Base-by-base conservation (phyloP, 2,888 invertebrate genomes). In the Rhamphomyia laevipes region DNA sequence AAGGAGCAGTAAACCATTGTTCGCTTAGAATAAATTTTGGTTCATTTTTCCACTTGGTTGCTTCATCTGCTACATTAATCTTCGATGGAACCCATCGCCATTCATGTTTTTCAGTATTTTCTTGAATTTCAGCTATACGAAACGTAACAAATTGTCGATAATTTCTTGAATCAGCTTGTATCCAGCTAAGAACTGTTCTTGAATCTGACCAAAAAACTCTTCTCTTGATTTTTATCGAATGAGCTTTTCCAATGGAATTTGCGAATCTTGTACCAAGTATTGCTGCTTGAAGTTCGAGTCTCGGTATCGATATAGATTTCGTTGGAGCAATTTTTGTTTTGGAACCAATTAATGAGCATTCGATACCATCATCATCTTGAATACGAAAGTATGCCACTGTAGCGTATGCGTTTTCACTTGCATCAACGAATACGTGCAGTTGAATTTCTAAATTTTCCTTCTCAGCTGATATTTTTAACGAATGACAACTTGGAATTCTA, bases 101-200 rank as follows among this genome's bases (percentile, higher is more conserved):
- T n/a, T n/a, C n/a, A n/a, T n/a, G n/a, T n/a, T n/a, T n/a, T n/a
- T 50, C 43, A 7, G 51, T 53, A 7, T 30, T 45, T 13, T 53
- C 52, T n/a, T 54, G 57, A 15, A 55, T 51, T 23, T 56, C 53
- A 1, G 49, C 54, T 1, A 55, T 30, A 18, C 54, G 46, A 21
- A 54, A 52, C 51, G 52, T 53, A 2, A 55, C 56, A 13, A 56
- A 56, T 45, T 56, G 51, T 40, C 3, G 43, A 50, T 13, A 50
- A n/a, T n/a, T n/a, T n/a, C n/a, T n/a, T n/a, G n/a, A n/a, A n/a
- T n/a, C n/a, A n/a, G n/a, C n/a, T n/a, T n/a, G n/a, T n/a, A n/a
- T n/a, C n/a, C n/a, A n/a, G n/a, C n/a, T n/a, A n/a, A n/a, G n/a
- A n/a, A n/a, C n/a, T n/a, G n/a, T n/a, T n/a, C n/a, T n/a, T n/a